phyloP scores from a whole-genome alignment of 2,797 vertebrate species.

The Odontamblyopus lacepedii region DNA sequence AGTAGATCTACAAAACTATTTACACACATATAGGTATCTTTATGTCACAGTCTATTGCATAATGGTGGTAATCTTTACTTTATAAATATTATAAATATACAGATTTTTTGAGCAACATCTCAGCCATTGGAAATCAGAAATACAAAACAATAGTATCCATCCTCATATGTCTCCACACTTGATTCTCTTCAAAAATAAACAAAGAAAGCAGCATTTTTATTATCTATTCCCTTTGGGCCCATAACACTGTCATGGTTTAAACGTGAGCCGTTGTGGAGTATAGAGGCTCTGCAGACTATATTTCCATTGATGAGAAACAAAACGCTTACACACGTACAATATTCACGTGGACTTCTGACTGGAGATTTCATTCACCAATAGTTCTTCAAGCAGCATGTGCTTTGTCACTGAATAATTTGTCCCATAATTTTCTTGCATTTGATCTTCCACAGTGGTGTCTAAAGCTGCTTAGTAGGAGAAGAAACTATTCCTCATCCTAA shows the following conservation, averaged over 20 bases:
- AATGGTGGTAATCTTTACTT: slow-evolving; percentile 87
- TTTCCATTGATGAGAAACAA: slow-evolving; percentile 60
- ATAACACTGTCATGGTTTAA: slow-evolving; percentile 79
- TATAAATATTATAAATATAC: slow-evolving; percentile 90
- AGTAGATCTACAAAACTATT: slow-evolving; percentile 91
- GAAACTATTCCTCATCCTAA: slow-evolving; percentile 63
- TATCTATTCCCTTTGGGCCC: slow-evolving; percentile 78
- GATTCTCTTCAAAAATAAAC: slow-evolving; percentile 59
- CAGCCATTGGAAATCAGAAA: slow-evolving; percentile 76
- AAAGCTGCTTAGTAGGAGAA: slow-evolving; percentile 75
- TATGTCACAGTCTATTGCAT: slow-evolving; percentile 90
- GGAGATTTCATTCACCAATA: slow-evolving; percentile 45
- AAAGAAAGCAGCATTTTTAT: slow-evolving; percentile 73
- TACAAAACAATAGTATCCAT: slow-evolving; percentile 78
- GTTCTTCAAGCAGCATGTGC: slow-evolving; percentile 61
- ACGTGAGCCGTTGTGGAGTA: slow-evolving; percentile 58
- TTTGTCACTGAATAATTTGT: slow-evolving; percentile 58
- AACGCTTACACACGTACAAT: slow-evolving; percentile 53
- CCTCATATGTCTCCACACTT: slow-evolving; percentile 55
- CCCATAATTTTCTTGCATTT: slow-evolving; percentile 61
- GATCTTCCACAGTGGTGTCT: slow-evolving; percentile 82
- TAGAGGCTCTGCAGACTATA: slow-evolving; percentile 57
- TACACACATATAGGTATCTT: slow-evolving; percentile 91
- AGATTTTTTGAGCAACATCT: slow-evolving; percentile 80
- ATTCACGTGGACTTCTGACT: slow-evolving; percentile 56